phyloP scores from a whole-genome alignment of 1,140 invertebrate genomes.

The Aphidius ervi region DNA sequence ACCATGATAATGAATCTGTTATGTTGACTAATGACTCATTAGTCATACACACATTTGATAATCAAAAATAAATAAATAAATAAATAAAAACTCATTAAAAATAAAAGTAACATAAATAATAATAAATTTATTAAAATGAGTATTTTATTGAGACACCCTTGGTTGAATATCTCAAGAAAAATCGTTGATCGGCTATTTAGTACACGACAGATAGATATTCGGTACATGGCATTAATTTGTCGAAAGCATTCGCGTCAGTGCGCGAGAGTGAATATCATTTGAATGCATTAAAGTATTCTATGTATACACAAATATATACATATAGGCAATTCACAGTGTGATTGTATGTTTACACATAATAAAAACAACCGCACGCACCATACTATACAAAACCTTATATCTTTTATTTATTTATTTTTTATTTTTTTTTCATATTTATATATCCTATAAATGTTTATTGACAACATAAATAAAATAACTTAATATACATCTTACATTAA shows the following conservation, averaged over 20 bases:
- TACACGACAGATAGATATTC: conserved; percentile 35
- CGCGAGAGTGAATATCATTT: conserved; percentile 42
- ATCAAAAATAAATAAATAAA: too few species aligned
- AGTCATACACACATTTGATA: too few species aligned
- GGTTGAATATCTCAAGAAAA: background rate
- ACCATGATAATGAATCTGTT: too few species aligned
- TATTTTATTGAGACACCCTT: too few species aligned
- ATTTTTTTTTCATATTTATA: too few species aligned
- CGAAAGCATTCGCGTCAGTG: conserved; percentile 39
- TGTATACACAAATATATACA: background rate
- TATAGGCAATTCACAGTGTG: background rate
- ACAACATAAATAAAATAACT: too few species aligned
- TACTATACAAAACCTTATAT: background rate
- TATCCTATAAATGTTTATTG: too few species aligned
- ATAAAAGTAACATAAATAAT: background rate
- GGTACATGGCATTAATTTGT: conserved; percentile 42
- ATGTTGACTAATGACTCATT: too few species aligned
- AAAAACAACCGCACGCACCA: conserved; percentile 2
- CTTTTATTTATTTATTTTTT: conserved; percentile 1
- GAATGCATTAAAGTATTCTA: conserved; percentile 37
- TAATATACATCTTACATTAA: too few species aligned
- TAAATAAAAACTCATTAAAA: background rate
- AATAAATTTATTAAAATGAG: too few species aligned
- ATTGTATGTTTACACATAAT: background rate
- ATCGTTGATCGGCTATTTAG: conserved; percentile 21